Conservation (phyloP, 2,113 vertebrate species). For the Microcebus jonahi region DNA sequence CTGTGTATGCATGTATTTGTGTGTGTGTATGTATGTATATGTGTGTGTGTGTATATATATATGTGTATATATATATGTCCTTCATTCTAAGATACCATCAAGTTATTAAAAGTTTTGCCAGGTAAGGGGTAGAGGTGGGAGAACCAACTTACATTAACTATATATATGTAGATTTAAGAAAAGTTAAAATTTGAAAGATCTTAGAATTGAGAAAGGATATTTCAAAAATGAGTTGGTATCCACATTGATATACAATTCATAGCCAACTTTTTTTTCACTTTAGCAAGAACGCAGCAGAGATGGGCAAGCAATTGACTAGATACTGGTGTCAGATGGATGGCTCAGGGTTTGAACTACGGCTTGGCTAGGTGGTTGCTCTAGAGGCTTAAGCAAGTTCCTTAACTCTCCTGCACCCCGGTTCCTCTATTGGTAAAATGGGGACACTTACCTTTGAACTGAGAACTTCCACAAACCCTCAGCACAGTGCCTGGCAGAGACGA, state of each 20-base stretch:
- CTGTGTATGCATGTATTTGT: not conserved
- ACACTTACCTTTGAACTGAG: not conserved
- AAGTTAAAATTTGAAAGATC: conserved; percentile 34
- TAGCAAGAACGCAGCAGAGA: not conserved
- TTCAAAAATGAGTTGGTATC: conserved; percentile 1
- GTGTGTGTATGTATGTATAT: not conserved
- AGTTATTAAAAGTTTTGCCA: conserved; percentile 15
- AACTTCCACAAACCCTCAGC: not conserved
- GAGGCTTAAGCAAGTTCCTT: not conserved
- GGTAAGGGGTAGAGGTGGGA: not conserved
- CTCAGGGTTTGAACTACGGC: not conserved
- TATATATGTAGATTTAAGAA: not conserved
- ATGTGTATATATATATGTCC: not conserved
- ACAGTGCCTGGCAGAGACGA: not conserved
- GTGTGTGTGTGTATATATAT: not conserved
- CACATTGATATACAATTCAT: not conserved
- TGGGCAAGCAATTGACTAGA: not conserved
- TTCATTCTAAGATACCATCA: not conserved
- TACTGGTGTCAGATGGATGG: not conserved
- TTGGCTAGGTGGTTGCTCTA: not conserved
- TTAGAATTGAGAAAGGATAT: not conserved
- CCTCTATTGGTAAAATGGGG: not conserved
- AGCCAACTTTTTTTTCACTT: not conserved
- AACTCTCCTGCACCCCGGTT: not conserved
- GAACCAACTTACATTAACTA: not conserved